Base-by-base conservation (phyloP, 1,140 invertebrate genomes). In the Propsilocerus akamusi region DNA sequence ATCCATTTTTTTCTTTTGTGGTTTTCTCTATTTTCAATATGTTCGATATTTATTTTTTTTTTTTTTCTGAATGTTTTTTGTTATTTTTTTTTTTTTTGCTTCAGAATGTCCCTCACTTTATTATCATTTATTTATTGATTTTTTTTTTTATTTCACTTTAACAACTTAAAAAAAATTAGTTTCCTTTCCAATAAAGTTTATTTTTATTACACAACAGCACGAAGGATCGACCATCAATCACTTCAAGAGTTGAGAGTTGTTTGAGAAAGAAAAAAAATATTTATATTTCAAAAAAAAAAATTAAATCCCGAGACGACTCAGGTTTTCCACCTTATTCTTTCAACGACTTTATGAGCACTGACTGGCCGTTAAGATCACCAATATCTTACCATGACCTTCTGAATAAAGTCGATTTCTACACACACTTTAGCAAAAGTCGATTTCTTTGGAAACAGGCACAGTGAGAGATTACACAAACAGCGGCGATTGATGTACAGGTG, bases 1-100 rank as follows among this genome's bases (percentile, higher is more conserved):
- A 73, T 93, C 88, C 88, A 94, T 94, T 54, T 55, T 64, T 14
- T 7, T 26, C 14, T 14, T 48, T 23, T 25, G 10, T 23, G 22
- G 26, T 37, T 37, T 41, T 41, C 41, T 49, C 24, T 3, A 49
- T 10, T 22, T 49, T 49, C n/a, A n/a, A n/a, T n/a, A n/a, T n/a
- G n/a, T 37, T 37, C n/a, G 2, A 37, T 17, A 2, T 34, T 7
- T 34, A 17, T 37, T 37, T 37, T 37, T 37, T 37, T 14, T n/a
- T 12, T 3, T 12, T 17, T 17, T 37, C 20, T 37, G 14, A 37
- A 37, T 37, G 14, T 12, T 37, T 37, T 37, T 4, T 37, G 32
- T 12, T 37, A 3, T 37, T 37, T 14, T 3, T 30, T 30, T 11
- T 30, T 30, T 2, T 30, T 6, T 30, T 30, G 10, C n/a, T n/a